Percentiles rank a stretch among this genome's conserved stretches.
Evolutionary conservation across 30 jellyfish, hydroid and myxozoan species (phyloP).

Genomic region (Catostylus mosaicus): DNA sequence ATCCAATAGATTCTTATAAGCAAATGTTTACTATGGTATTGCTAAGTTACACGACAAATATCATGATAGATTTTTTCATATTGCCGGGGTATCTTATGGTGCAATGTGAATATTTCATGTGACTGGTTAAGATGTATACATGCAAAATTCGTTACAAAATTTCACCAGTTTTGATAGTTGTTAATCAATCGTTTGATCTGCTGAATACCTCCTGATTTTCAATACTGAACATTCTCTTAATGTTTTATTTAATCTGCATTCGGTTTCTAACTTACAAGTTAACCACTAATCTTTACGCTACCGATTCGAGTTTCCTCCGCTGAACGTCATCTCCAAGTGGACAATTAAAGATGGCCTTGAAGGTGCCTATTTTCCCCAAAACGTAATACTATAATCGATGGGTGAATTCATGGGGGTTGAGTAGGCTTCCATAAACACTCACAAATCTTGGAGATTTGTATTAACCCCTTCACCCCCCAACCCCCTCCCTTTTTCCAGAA

Average conservation of each 20-base stretch:
- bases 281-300: background rate
- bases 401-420: background rate
- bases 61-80: background rate
- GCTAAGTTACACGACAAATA: background rate
- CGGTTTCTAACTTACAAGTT: background rate
- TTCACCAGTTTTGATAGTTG: background rate
- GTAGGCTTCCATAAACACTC: background rate
- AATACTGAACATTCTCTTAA: background rate
- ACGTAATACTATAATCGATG: background rate
- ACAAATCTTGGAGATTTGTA: too few species aligned
- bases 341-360: background rate
- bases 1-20: background rate
- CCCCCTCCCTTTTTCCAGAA: background rate
- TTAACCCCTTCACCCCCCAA: background rate
- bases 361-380: background rate
- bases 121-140: background rate
- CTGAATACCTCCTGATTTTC: background rate
- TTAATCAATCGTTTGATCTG: background rate
- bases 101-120: background rate
- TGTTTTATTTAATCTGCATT: background rate
- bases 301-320: background rate
- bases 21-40: background rate
- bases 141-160: background rate
- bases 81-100: background rate
- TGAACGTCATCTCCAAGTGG: background rate